Evolutionary conservation across 2,113 vertebrate genomes (phyloP), one percentile per base, ranked within the genome.

Genomic region (Grantiella picta): DNA sequence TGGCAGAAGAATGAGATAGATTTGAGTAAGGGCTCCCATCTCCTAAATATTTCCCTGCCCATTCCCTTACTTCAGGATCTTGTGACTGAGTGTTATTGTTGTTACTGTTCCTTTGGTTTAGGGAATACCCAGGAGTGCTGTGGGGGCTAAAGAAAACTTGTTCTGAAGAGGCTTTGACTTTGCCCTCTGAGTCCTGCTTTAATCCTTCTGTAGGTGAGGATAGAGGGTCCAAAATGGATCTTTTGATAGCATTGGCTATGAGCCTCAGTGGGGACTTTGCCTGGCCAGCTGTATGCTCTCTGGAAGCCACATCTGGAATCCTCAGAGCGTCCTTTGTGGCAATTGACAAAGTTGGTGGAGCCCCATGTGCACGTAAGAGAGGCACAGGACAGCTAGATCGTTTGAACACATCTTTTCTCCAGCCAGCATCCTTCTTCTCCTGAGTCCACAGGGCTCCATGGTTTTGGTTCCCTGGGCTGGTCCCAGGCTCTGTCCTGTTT

Each of bases 191-290:
- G 31, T 63, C 66, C 57, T 96, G 97, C 91, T 90, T 98, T 38
- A 77, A 66, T 23, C 73, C 64, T n/a, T 97, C 98, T 6, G 97
- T 54, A 56, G 24, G 50, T 1, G 90, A 95, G 19, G 92, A 82
- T 2, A 97, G 56, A 27, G 97, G 97, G 19, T 97, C 97, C 76
- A 95, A 81, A 70, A 97, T 82, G 16, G 98, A 98, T 65, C 63
- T 98, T 47, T 83, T 96, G 91, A 98, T 91, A 6, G 68, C 97
- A 25, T 29, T 96, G n/a, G 97, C 96, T 82, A 98, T 94, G 61
- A 98, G 45, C 44, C 59, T 85, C 40, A 98, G 93, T 0, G 98
- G 97, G 11, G 97, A 98, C 84, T 97, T 98, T 1, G 97, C 97
- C 16, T 18, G 96, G 31, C 61, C 6, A 7, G 53, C 15, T 5